Conservation (phyloP, 1,140 invertebrate genomes). For the Drosophila pseudoobscura region DNA sequence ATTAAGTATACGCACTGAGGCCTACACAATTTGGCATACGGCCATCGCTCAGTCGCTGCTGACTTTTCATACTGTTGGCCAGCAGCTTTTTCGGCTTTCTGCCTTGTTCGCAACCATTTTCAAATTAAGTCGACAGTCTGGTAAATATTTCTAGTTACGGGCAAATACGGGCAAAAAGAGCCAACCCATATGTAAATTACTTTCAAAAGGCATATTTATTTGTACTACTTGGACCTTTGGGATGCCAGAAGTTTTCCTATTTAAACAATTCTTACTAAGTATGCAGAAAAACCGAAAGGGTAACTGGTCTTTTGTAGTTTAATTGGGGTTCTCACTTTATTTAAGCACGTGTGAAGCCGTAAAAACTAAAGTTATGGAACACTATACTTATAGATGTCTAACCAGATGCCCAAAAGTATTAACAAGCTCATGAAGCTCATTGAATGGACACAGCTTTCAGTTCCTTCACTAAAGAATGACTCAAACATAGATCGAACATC, state of each 20-base stretch:
- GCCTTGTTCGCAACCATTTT: conserved; percentile 7
- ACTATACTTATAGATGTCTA: neutral
- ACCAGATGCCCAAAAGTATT: no score
- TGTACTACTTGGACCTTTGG: conserved; percentile 5
- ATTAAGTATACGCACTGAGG: conserved; percentile 72
- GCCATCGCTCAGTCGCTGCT: conserved; percentile 58
- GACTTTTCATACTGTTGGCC: conserved; percentile 73
- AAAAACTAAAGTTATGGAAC: neutral
- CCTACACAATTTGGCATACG: conserved; percentile 55
- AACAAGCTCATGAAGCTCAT: no score
- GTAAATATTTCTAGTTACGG: conserved; percentile 54
- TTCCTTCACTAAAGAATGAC: no score
- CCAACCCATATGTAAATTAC: conserved; percentile 68
- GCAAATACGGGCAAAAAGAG: conserved; percentile 39
- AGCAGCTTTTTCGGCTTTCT: conserved; percentile 42
- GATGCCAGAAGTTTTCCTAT: conserved; percentile 28
- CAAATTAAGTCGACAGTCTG: conserved; percentile 32
- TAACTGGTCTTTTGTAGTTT: conserved; percentile 17
- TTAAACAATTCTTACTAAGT: conserved; percentile 6
- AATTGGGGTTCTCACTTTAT: conserved; percentile 27
- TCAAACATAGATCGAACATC: no score
- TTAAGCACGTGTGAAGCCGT: conserved; percentile 23
- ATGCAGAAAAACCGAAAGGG: conserved; percentile 13
- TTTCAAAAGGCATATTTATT: conserved; percentile 50
- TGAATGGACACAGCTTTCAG: no score